Conservation (phyloP, 2,888 invertebrate species). For the Caenorhabditis sp. region DNA sequence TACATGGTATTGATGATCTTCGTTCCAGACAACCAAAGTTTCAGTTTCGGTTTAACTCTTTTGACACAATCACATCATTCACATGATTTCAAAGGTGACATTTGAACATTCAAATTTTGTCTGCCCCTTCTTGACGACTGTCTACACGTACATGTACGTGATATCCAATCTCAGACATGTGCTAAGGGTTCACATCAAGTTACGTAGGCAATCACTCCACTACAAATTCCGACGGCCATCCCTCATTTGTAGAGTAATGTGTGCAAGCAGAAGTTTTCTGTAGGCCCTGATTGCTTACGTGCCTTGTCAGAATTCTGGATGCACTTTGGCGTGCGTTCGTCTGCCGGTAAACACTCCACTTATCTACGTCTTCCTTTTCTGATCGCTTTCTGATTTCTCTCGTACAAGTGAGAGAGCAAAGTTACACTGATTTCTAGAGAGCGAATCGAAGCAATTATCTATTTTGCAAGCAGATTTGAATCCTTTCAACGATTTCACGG, state of each 20-base stretch:
- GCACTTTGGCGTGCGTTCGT: constrained; percentile 23
- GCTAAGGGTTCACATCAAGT: constrained; percentile 2
- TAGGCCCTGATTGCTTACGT: constrained; percentile 34
- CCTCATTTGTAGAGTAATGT: constrained; percentile 24
- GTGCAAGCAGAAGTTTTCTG: constrained; percentile 7
- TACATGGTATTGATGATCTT: too few species aligned
- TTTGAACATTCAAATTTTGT: not conserved
- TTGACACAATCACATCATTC: too few species aligned
- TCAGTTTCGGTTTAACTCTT: not conserved
- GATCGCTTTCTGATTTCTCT: constrained; percentile 17
- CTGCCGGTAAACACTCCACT: constrained; percentile 26
- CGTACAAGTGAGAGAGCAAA: constrained; percentile 3
- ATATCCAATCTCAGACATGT: not conserved
- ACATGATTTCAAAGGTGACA: too few species aligned
- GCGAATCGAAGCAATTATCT: constrained; percentile 30
- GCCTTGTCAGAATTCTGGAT: constrained; percentile 16
- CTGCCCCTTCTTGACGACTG: not conserved
- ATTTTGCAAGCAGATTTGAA: constrained; percentile 16
- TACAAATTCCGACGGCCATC: constrained; percentile 25
- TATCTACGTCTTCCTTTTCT: constrained; percentile 31
- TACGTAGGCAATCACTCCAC: constrained; percentile 37
- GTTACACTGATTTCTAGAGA: constrained; percentile 30
- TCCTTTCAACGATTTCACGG: constrained; percentile 7
- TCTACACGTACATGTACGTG: constrained; percentile 17
- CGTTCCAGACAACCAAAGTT: too few species aligned